Conservation (phyloP, 2,888 invertebrate species). For the Plebejus melissa region DNA sequence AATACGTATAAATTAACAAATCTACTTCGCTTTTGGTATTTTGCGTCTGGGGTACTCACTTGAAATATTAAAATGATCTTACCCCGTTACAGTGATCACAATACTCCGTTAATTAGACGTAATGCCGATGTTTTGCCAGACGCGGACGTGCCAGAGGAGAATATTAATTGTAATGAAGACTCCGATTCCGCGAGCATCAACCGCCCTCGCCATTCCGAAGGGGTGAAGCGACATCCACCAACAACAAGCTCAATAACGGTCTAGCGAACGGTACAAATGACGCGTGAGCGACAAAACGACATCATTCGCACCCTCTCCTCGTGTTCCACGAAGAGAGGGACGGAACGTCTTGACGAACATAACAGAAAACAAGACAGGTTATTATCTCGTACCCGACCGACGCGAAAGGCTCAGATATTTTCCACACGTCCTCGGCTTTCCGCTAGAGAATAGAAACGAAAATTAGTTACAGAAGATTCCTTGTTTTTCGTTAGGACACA, state of each 20-base stretch:
- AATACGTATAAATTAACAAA: neutral
- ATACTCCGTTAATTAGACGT: constrained; percentile 72
- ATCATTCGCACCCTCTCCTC: constrained; percentile 51
- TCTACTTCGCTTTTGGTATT: neutral
- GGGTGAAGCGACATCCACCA: constrained; percentile 68
- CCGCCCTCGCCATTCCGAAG: constrained; percentile 63
- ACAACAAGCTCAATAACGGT: constrained; percentile 75
- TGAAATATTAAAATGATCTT: constrained; percentile 31
- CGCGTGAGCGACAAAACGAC: constrained; percentile 72
- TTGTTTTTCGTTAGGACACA: constrained; percentile 68
- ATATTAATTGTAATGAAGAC: constrained; percentile 70
- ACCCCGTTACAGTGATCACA: constrained; percentile 58
- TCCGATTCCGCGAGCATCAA: constrained; percentile 62
- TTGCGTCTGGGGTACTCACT: neutral
- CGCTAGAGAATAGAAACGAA: constrained; percentile 73
- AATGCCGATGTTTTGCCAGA: constrained; percentile 73
- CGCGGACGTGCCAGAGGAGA: constrained; percentile 75
- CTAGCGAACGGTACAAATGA: constrained; percentile 76
- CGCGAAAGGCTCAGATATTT: constrained; percentile 71
- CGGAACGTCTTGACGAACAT: constrained; percentile 57
- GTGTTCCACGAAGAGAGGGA: constrained; percentile 45
- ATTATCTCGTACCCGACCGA: constrained; percentile 71
- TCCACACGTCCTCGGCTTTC: constrained; percentile 75
- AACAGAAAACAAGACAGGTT: constrained; percentile 73
- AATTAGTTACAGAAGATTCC: constrained; percentile 76